Evolutionary conservation across 2,888 invertebrate genomes (phyloP).

Genomic region (Fragum whitleyi): DNA sequence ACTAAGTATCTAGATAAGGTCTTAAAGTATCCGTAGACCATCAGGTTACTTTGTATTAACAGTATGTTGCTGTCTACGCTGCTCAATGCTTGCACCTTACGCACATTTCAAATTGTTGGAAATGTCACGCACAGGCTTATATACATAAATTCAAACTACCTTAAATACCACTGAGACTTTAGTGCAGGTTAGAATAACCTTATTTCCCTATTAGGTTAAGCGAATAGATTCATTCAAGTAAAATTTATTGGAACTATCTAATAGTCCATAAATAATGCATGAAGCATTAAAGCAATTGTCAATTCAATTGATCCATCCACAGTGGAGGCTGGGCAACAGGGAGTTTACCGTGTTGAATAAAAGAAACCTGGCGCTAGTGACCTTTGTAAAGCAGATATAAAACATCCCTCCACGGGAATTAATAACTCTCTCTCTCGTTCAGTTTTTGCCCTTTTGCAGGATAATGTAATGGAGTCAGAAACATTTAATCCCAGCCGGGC

Average conservation of each 20-base stretch:
- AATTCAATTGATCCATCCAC: conserved; percentile 1
- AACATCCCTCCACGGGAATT: neutral
- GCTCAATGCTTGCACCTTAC: too few relatives aligned
- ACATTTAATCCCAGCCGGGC: too few relatives aligned
- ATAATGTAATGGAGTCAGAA: neutral
- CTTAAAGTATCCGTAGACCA: too few relatives aligned
- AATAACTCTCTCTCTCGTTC: neutral
- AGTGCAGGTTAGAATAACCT: neutral
- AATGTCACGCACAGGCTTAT: too few relatives aligned
- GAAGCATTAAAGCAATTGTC: conserved; percentile 18
- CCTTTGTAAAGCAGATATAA: conserved; percentile 5
- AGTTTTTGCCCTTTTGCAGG: neutral
- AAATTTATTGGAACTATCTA: conserved; percentile 21
- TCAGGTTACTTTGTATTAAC: too few relatives aligned
- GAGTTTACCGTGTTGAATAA: neutral
- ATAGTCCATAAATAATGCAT: conserved; percentile 17
- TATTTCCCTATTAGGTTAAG: neutral
- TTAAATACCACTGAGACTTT: too few relatives aligned
- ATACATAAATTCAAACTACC: too few relatives aligned
- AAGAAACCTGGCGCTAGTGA: neutral
- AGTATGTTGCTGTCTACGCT: too few relatives aligned
- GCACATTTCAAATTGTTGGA: too few relatives aligned
- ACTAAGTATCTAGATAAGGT: too few relatives aligned
- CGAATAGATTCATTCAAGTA: conserved; percentile 10
- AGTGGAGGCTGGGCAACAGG: neutral